Percentiles rank a stretch among this genome's conserved stretches.
Conservation (phyloP, 2,113 vertebrate species). For the Xenopus tropicalis region UCB_Xtro_10.0 CM004446.2:106987001-106987500, state of each 20-base stretch:
- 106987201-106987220: slow-evolving; percentile 1
- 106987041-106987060: slow-evolving; percentile 15
- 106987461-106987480: too few relatives aligned
- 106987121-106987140: background rate
- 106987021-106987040: background rate
- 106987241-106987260: background rate
- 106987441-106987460: too few relatives aligned
- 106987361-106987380: too few relatives aligned
- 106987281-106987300: too few relatives aligned
- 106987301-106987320: too few relatives aligned
- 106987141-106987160: background rate
- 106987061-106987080: background rate
- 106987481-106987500: too few relatives aligned
- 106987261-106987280: background rate
- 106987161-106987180: slow-evolving; percentile 3
- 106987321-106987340: too few relatives aligned
- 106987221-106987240: background rate
- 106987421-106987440: too few relatives aligned
- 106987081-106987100: background rate
- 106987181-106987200: background rate
- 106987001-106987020: background rate
- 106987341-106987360: too few relatives aligned
- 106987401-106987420: too few relatives aligned
- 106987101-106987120: background rate
- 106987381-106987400: too few relatives aligned